Base-by-base conservation (phyloP, 2,888 invertebrate species). In the Formica aserva region DNA sequence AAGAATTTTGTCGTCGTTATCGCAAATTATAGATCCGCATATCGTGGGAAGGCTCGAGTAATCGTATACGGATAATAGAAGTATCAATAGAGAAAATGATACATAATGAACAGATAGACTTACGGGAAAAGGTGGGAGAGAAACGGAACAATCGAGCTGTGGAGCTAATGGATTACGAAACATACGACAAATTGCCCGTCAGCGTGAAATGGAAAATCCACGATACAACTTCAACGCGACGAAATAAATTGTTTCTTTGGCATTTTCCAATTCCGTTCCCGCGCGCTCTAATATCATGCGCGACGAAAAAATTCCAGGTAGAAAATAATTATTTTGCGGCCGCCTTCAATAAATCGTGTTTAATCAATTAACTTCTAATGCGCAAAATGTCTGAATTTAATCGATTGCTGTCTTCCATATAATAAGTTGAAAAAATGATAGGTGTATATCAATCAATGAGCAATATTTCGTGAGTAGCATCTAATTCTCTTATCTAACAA, bases 41-140 rank as follows among this genome's bases (percentile, higher is more conserved):
- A 22, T 41, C 77, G 77, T 69, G 77, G 55, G 45, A 77, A 77
- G 45, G 26, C 18, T 41, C 45, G 32, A 18, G 60, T 63, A 77
- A 83, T 48, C 75, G 48, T 71, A 67, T 84, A 71, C 84, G 67
- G 77, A 82, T 88, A 88, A 87, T 48, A 69, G 63, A 74, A 18
- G 32, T 66, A 75, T 74, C 74, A 77, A 81, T 84, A 62, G 52
- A 65, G 66, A 67, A 76, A 87, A 82, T 86, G 62, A 77, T 77
- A 80, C 41, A 29, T 55, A 81, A 84, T 75, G 62, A 67, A 63
- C 48, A 26, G 35, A 82, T 60, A 72, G 26, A 83, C 69, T 82
- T 83, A 77, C 29, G 57, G 65, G 65, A 65, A 85, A 41, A 57
- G 52, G 77, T 66, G 48, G 48, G n/a, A 52, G 48, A 52, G 67